Evolutionary conservation across 2,888 invertebrate species (phyloP).

Genomic region (Horisme vitalbata): DNA sequence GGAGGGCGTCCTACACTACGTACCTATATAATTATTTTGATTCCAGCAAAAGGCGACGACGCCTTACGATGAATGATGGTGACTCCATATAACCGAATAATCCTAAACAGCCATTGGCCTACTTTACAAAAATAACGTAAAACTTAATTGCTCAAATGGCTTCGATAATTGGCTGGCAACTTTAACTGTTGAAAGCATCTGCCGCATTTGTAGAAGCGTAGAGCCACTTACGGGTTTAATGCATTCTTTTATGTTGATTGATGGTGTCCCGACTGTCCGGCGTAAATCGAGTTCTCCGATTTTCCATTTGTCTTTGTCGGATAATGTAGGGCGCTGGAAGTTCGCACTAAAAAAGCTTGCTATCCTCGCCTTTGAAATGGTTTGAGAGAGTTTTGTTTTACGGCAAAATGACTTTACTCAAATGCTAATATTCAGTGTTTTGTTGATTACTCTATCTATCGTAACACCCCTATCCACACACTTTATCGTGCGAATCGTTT

Average conservation of each 20-base stretch:
- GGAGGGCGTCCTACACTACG: too few relatives aligned
- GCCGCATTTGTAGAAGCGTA: constrained; percentile 31
- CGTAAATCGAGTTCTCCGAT: constrained; percentile 38
- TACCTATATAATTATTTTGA: too few relatives aligned
- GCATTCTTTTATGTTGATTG: constrained; percentile 53
- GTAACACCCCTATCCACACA: background rate
- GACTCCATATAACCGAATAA: constrained; percentile 12
- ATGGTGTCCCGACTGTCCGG: constrained; percentile 37
- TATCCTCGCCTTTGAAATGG: constrained; percentile 15
- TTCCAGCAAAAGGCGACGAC: too few relatives aligned
- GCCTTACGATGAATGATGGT: background rate
- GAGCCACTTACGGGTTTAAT: constrained; percentile 41
- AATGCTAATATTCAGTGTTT: constrained; percentile 1
- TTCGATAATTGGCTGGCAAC: constrained; percentile 52
- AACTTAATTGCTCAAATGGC: constrained; percentile 41
- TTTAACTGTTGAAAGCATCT: constrained; percentile 58
- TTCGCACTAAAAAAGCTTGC: constrained; percentile 21
- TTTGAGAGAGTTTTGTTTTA: constrained; percentile 14
- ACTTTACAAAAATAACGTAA: constrained; percentile 28
- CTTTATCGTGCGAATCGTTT: constrained; percentile 2
- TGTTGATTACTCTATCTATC: background rate
- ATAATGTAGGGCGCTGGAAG: constrained; percentile 24
- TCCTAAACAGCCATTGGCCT: constrained; percentile 25
- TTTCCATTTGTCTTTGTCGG: constrained; percentile 49
- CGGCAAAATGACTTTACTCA: constrained; percentile 3